Conservation (phyloP, 1,140 invertebrate genomes). For the Anoplolepis gracilipes region DNA sequence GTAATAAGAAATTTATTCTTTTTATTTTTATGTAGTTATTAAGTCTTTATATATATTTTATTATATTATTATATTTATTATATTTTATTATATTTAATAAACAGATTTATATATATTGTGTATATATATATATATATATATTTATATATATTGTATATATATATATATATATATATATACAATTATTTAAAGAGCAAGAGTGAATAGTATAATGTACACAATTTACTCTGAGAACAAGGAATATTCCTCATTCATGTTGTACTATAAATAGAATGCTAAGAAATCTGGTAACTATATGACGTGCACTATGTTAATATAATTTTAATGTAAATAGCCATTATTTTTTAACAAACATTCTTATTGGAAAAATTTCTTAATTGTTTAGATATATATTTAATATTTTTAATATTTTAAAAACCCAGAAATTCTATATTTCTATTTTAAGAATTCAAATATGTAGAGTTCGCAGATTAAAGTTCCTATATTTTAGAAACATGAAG, state of each 20-base stretch:
- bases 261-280: slow-evolving; percentile 22
- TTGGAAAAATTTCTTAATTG: no score
- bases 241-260: background rate
- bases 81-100: background rate
- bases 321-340: no score
- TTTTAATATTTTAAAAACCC: no score
- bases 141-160: background rate
- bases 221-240: background rate
- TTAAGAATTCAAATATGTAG: background rate
- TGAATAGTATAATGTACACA: background rate
- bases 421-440: background rate
- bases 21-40: no score
- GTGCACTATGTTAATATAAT: no score
- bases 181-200: background rate
- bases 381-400: no score
- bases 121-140: no score
- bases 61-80: no score
- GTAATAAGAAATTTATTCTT: no score
- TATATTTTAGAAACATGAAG: background rate
- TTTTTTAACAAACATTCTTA: no score
- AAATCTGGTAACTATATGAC: background rate
- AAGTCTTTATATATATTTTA: no score
- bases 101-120: background rate
- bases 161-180: no score
- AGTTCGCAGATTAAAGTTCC: background rate